Conservation (phyloP, 2,113 vertebrate genomes). For the Nettapus auritus region DNA sequence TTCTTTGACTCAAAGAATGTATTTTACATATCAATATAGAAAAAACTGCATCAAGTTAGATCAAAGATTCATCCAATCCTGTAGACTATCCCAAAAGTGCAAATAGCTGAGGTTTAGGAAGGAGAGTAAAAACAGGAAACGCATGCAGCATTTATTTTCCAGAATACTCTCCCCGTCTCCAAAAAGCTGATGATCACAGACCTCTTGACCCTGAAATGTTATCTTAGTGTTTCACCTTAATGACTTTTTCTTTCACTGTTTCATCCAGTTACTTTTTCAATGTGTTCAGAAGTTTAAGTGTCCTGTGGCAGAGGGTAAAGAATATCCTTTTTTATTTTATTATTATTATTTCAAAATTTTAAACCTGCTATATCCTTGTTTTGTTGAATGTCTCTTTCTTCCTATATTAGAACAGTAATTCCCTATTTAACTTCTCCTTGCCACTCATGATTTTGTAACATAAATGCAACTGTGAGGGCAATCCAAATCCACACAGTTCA, state of each 20-base stretch:
- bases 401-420: neutral
- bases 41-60: neutral
- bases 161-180: neutral
- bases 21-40: neutral
- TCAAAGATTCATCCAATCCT: neutral
- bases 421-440: neutral
- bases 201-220: neutral
- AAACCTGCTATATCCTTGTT: neutral
- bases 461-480: neutral
- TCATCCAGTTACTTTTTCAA: neutral
- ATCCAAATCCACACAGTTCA: neutral
- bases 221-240: neutral
- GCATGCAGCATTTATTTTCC: neutral
- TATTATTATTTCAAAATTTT: neutral
- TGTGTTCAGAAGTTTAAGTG: accelerated
- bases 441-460: neutral
- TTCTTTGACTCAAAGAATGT: neutral
- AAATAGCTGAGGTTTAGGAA: neutral
- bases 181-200: neutral
- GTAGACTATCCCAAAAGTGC: neutral
- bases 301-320: neutral
- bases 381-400: neutral
- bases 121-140: neutral
- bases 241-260: neutral
- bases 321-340: neutral